These are phyloP conservation scores for Cepaea hortensis DNA, from an alignment of 2,888 invertebrate species.

Conservation along the genomic window DNA sequence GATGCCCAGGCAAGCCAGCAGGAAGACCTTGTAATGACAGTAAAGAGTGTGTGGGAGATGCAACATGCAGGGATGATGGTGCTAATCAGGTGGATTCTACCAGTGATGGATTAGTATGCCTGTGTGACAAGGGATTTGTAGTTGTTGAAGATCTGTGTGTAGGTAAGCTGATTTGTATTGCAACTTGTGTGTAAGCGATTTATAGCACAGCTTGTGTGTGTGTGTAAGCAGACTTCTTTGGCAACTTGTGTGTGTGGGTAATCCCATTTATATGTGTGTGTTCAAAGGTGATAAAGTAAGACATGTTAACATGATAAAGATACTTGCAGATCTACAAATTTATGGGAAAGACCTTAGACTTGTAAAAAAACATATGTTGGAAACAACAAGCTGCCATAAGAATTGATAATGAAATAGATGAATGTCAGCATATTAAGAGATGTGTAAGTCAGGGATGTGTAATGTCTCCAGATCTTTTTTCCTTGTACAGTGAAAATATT, in stretches of 20 bases:
- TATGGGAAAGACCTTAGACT: too few species aligned
- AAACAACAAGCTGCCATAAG: too few species aligned
- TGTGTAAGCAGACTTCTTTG: not conserved
- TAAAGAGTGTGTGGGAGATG: constrained; percentile 42
- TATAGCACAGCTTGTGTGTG: not conserved
- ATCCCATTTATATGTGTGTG: not conserved
- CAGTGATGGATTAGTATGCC: not conserved
- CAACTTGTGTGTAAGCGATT: not conserved
- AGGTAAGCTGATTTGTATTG: not conserved
- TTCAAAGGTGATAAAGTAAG: not conserved
- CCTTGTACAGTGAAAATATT: too few species aligned
- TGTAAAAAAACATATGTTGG: too few species aligned
- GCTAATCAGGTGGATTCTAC: not conserved
- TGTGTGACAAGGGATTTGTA: not conserved
- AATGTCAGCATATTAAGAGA: too few species aligned
- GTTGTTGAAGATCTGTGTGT: constrained; percentile 3
- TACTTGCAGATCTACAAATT: too few species aligned
- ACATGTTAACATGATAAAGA: too few species aligned
- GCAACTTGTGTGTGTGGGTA: not conserved
- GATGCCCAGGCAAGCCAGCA: constrained; percentile 4
- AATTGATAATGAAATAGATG: too few species aligned
- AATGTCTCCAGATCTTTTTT: too few species aligned
- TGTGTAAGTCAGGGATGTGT: too few species aligned
- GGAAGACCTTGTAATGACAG: constrained; percentile 36
- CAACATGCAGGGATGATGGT: constrained; percentile 28